These are phyloP conservation scores for Xestia ashworthii DNA, from an alignment of 2,888 invertebrate species.

Conservation along the genomic window DNA sequence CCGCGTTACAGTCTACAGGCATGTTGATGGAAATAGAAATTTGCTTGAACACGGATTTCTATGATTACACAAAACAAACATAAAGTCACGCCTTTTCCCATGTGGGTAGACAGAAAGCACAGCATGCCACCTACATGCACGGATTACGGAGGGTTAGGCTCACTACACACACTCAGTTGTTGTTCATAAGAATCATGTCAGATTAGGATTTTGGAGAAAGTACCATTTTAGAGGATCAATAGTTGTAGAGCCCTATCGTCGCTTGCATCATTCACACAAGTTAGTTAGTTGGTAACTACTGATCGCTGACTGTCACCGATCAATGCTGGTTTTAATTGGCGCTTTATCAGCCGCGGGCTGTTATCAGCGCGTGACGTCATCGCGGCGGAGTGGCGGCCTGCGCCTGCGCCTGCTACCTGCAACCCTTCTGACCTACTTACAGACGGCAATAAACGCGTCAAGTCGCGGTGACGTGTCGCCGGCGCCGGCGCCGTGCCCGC, in stretches of 20 bases:
- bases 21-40: background rate
- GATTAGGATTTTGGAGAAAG: background rate
- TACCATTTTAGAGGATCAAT: background rate
- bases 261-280: background rate
- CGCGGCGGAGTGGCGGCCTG: background rate
- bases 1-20: background rate
- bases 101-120: background rate
- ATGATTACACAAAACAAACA: background rate
- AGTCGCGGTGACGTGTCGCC: slow-evolving; percentile 51
- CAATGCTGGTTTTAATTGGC: slow-evolving; percentile 20
- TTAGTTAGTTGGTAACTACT: background rate
- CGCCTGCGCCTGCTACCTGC: slow-evolving; percentile 57
- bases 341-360: slow-evolving; percentile 9
- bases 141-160: background rate
- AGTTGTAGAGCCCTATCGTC: no score
- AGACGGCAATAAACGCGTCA: slow-evolving; percentile 53
- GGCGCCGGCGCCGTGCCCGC: slow-evolving; percentile 61
- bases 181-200: background rate
- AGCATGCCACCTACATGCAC: no score
- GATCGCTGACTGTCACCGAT: background rate
- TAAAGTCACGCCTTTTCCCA: background rate
- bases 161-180: background rate
- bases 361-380: slow-evolving; percentile 37
- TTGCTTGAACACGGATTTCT: background rate
- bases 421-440: slow-evolving; percentile 65